A percentile compares a stretch with the other conserved stretches of the same genome.
Conservation (phyloP, 2,113 vertebrate species). For the Synchiropus splendidus region DNA sequence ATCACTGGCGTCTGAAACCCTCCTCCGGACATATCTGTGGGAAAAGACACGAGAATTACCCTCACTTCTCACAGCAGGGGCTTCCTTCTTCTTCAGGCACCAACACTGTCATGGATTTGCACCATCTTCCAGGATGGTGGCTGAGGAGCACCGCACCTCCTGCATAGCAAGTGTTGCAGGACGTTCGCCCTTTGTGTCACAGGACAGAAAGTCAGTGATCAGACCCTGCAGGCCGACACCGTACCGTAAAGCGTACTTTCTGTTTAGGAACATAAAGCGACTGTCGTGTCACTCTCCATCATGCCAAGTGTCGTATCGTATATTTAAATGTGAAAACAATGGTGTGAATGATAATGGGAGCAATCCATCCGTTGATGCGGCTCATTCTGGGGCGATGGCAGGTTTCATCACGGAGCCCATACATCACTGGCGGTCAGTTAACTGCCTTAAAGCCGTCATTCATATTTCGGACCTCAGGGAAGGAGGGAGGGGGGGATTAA, state of each 20-base stretch:
- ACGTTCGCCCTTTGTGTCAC: slow-evolving; percentile 53
- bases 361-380: no score
- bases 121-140: slow-evolving; percentile 44
- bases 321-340: no score
- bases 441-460: no score
- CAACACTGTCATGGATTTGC: slow-evolving; percentile 49
- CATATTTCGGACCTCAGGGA: no score
- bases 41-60: slow-evolving; percentile 2
- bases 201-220: slow-evolving; percentile 55
- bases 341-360: no score
- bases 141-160: slow-evolving; percentile 51
- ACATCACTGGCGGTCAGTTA: not conserved
- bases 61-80: not conserved
- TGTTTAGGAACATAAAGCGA: no score
- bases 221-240: no score
- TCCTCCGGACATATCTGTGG: slow-evolving; percentile 53
- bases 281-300: no score
- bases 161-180: slow-evolving; percentile 60
- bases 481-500: no score
- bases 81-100: slow-evolving; percentile 12
- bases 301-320: no score
- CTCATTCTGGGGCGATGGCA: no score
- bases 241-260: no score
- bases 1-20: slow-evolving; percentile 40
- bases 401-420: not conserved